A percentile compares a stretch with the other conserved stretches of the same genome.
These are phyloP conservation scores for Sipha flava DNA, from an alignment of 1,140 invertebrate genomes.

Conservation along the genomic window DNA sequence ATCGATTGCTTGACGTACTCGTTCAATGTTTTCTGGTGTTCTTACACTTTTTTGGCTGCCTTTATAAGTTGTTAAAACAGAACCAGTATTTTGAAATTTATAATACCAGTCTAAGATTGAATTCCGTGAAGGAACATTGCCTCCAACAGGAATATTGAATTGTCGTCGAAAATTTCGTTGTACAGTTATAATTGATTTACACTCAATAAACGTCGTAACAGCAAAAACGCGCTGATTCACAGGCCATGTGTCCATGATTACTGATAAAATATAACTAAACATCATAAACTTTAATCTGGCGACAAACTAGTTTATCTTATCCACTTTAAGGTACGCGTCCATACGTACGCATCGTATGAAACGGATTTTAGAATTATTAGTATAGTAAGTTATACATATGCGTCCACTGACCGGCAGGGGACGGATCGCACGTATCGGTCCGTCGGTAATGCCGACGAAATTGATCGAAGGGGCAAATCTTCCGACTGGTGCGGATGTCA, in stretches of 20 bases:
- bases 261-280: neutral
- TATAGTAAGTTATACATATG: too few species aligned
- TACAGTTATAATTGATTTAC: too few species aligned
- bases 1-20: slow-evolving; percentile 33
- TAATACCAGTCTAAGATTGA: slow-evolving; percentile 33
- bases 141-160: slow-evolving; percentile 19
- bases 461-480: too few species aligned
- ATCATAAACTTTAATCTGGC: neutral
- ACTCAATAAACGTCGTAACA: slow-evolving; percentile 8
- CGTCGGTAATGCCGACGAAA: too few species aligned
- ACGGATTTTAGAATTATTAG: too few species aligned
- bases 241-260: slow-evolving; percentile 30
- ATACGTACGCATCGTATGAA: too few species aligned
- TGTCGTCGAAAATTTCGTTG: slow-evolving; percentile 14
- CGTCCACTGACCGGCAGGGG: too few species aligned
- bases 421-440: too few species aligned
- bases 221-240: slow-evolving; percentile 28
- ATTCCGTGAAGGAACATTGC: slow-evolving; percentile 16
- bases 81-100: slow-evolving; percentile 35
- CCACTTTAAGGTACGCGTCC: too few species aligned
- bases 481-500: too few species aligned
- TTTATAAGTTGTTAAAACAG: slow-evolving; percentile 27
- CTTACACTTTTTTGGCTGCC: slow-evolving; percentile 33
- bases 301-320: too few species aligned
- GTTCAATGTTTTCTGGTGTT: slow-evolving; percentile 35